Conservation (phyloP, 2,888 invertebrate species). For the Phalangium opilio region DNA sequence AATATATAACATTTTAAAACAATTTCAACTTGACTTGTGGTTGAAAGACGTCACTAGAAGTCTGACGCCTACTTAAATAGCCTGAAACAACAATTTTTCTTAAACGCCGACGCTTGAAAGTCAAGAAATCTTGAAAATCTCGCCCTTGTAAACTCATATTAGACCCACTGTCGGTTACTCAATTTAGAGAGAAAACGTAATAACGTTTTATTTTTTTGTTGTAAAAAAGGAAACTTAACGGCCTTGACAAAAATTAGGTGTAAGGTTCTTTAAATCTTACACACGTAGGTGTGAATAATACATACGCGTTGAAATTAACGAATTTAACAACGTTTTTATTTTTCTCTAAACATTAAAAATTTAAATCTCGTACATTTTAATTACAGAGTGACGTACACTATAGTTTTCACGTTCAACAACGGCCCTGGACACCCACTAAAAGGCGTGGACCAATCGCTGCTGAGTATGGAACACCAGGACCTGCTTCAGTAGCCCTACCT, state of each 20-base stretch:
- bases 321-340: background rate
- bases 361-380: background rate
- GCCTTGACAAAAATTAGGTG: background rate
- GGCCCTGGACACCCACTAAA: constrained; percentile 79
- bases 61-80: too few relatives aligned
- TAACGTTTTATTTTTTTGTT: background rate
- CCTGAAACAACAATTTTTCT: too few relatives aligned
- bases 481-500: constrained; percentile 66
- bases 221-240: background rate
- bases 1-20: too few relatives aligned
- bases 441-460: constrained; percentile 75
- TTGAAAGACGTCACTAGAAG: too few relatives aligned
- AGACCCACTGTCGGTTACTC: too few relatives aligned
- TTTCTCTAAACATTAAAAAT: background rate
- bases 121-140: too few relatives aligned
- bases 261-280: background rate
- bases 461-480: constrained; percentile 70
- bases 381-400: constrained; percentile 8
- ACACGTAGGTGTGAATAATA: background rate
- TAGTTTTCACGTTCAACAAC: constrained; percentile 37
- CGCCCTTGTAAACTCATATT: too few relatives aligned
- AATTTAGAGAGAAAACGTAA: too few relatives aligned
- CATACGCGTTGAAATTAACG: background rate
- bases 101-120: too few relatives aligned
- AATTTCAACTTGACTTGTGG: too few relatives aligned